Percentiles rank a stretch among this genome's conserved stretches.
Evolutionary conservation across 2,888 invertebrate species (phyloP).

Genomic region (Petrolisthes cinctipes): DNA sequence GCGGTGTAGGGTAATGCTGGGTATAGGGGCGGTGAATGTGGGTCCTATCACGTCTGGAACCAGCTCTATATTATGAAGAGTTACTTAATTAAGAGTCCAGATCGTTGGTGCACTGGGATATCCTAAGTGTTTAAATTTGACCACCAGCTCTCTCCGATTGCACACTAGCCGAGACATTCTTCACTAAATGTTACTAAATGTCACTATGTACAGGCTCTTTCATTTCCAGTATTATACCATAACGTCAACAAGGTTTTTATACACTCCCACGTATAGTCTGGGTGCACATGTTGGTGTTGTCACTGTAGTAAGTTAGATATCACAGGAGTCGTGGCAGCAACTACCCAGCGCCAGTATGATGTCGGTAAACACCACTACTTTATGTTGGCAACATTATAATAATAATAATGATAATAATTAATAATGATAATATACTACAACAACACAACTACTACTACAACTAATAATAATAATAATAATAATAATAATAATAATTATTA

Average conservation of each 20-base stretch:
- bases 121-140: not conserved
- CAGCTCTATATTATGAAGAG: not conserved
- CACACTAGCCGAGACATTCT: constrained; percentile 11
- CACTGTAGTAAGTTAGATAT: not conserved
- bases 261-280: not conserved
- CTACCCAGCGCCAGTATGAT: not conserved
- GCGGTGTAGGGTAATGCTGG: not conserved
- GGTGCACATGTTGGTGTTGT: not conserved
- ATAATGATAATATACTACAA: too few relatives aligned
- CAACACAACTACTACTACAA: too few relatives aligned
- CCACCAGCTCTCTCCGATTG: not conserved
- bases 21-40: constrained; percentile 17
- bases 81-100: not conserved
- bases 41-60: not conserved
- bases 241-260: constrained; percentile 7
- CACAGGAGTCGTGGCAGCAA: not conserved
- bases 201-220: not conserved
- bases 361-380: too few relatives aligned
- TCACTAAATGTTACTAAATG: not conserved
- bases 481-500: too few relatives aligned
- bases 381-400: too few relatives aligned
- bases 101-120: not conserved
- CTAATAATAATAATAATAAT: too few relatives aligned
- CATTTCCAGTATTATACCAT: not conserved
- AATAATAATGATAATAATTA: too few relatives aligned